Percentiles rank a stretch among this genome's conserved stretches.
These are phyloP conservation scores for Microplitis manilae DNA, from an alignment of 2,888 invertebrate species.

Conservation along the genomic window DNA sequence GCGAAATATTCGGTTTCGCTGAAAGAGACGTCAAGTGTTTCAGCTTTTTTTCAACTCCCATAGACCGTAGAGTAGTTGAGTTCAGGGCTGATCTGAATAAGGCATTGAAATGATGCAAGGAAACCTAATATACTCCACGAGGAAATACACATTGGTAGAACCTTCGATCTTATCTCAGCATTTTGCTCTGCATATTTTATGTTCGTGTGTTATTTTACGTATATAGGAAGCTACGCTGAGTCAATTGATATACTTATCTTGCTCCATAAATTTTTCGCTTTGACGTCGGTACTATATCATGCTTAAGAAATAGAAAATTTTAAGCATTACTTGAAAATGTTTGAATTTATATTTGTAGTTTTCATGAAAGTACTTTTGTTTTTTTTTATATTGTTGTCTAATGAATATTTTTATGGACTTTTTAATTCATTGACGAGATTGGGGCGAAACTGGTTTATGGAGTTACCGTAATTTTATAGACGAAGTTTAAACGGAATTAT, in stretches of 20 bases:
- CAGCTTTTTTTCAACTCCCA: not conserved
- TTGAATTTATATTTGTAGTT: not conserved
- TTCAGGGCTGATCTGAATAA: no score
- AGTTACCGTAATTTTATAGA: constrained; percentile 1
- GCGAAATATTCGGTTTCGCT: not conserved
- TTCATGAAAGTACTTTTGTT: not conserved
- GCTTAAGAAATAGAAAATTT: constrained; percentile 7
- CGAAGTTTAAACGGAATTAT: not conserved
- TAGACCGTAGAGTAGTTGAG: no score
- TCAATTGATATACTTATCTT: constrained; percentile 30
- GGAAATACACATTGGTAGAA: constrained; percentile 19
- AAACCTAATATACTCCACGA: constrained; percentile 5
- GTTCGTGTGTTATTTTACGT: constrained; percentile 8
- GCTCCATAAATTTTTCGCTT: constrained; percentile 20
- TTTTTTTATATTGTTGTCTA: not conserved
- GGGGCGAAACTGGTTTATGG: not conserved
- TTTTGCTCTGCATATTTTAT: constrained; percentile 19
- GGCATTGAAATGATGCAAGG: not conserved
- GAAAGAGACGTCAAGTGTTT: constrained; percentile 7
- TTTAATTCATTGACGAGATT: not conserved
- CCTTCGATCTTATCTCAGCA: constrained; percentile 29
- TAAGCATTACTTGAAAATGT: constrained; percentile 1
- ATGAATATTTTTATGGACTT: not conserved
- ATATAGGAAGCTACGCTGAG: constrained; percentile 2
- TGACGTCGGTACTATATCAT: constrained; percentile 31